Base-by-base conservation (phyloP, 2,888 invertebrate species). In the Drosophila anomelani region DNA sequence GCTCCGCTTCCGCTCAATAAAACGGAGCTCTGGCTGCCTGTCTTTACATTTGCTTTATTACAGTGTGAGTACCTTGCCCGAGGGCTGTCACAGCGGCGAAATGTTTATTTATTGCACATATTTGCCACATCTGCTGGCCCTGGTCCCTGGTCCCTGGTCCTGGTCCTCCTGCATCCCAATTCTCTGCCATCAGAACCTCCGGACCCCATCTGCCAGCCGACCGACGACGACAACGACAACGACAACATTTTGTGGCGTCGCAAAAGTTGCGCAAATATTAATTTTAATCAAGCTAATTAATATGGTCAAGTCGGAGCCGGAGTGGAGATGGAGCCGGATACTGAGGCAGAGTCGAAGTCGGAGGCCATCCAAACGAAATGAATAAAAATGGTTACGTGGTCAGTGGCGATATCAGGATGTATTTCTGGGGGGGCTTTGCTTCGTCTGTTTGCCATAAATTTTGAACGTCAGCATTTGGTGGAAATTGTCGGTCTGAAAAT, bases 201-300 rank as follows among this genome's bases (percentile, higher is more conserved):
- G 13, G 13, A 20, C 51, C 9, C 34, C 51, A 36, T 51, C 23
- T 36, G 51, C 51, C 51, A 6, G 34, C 10, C 51, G 51, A 6
- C 20, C 47, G 51, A 20, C 51, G 17, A 46, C 47, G 78, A 5
- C 26, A 26, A 23, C 23, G 23, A 29, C 26, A 29, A 71, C 76
- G 76, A 77, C 75, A 58, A 59, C 75, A 73, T 44, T 72, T 59
- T 55, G 64, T 56, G 64, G 73, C 55, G 49, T 54, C 59, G 63
- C 62, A 64, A 58, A 71, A 75, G 63, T 71, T 78, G 76, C 60
- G 60, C 75, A 85, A 88, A 85, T 83, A 86, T 86, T 85, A 83
- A 81, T 83, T 88, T 86, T 86, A 85, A 88, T 86, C 85, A 86
- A 86, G 88, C 78, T 86, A 86, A 86, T 86, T 86, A 86, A 85